Evolutionary conservation across 1,140 invertebrate species (phyloP).

Genomic region (Camponotus floridanus): DNA sequence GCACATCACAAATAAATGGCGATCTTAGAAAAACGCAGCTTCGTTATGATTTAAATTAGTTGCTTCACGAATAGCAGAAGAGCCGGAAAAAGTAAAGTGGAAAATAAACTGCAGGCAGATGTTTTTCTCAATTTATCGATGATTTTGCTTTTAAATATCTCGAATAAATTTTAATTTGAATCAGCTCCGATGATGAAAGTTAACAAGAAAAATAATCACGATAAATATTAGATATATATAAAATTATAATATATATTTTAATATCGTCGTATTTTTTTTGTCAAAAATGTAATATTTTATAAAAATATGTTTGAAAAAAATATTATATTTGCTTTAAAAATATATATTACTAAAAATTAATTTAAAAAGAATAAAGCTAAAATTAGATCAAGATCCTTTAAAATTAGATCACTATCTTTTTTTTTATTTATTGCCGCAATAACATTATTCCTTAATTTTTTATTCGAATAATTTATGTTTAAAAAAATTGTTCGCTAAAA

Average conservation of each 20-base stretch:
- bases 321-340: neutral
- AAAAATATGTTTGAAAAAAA: neutral
- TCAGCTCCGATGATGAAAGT: neutral
- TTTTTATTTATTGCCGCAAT: neutral
- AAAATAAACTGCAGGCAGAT: neutral
- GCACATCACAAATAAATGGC: conserved; percentile 67
- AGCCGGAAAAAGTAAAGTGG: conserved; percentile 3
- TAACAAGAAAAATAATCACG: neutral
- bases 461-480: neutral
- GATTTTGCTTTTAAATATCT: neutral
- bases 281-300: neutral
- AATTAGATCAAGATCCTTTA: neutral
- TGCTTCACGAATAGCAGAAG: conserved; percentile 26
- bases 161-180: neutral
- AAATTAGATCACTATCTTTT: no score
- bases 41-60: conserved; percentile 74
- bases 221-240: neutral
- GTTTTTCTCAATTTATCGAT: conserved; percentile 19
- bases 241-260: neutral
- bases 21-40: conserved; percentile 67
- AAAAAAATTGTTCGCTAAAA: neutral
- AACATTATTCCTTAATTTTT: neutral
- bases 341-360: conserved; percentile 10
- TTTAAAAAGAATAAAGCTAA: neutral
- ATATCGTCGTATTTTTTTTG: neutral